phyloP scores from a whole-genome alignment of 2,797 vertebrate species.

The Hydrocynus forskahlii region DNA sequence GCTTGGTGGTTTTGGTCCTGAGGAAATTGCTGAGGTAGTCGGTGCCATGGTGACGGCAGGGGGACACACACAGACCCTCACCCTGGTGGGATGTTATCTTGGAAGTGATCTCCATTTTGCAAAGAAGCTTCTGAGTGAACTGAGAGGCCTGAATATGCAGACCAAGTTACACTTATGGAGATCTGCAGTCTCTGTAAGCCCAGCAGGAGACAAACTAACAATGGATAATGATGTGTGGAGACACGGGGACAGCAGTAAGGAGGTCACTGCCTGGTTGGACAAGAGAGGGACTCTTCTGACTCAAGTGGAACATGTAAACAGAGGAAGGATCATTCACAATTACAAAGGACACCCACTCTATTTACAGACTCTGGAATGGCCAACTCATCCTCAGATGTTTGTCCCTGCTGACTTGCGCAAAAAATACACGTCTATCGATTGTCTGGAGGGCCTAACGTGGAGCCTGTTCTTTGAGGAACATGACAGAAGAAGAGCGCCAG shows the following conservation, averaged over 20 bases:
- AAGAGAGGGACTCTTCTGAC: slow-evolving; percentile 53
- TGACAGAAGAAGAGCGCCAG: slow-evolving; percentile 65
- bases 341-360: slow-evolving; percentile 66
- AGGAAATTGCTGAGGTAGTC: slow-evolving; percentile 62
- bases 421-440: slow-evolving; percentile 69
- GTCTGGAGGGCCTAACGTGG: slow-evolving; percentile 73
- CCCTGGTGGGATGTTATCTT: slow-evolving; percentile 67
- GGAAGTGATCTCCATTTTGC: slow-evolving; percentile 61
- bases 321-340: slow-evolving; percentile 52
- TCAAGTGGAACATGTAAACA: slow-evolving; percentile 49
- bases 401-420: slow-evolving; percentile 67
- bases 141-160: slow-evolving; percentile 52
- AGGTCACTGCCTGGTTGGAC: slow-evolving; percentile 61
- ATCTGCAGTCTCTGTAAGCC: slow-evolving; percentile 58
- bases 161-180: slow-evolving; percentile 59
- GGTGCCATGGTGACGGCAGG: slow-evolving; percentile 44
- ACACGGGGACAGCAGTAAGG: slow-evolving; percentile 62
- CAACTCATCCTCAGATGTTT: slow-evolving; percentile 72
- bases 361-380: slow-evolving; percentile 64
- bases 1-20: slow-evolving; percentile 57
- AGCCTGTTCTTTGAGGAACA: slow-evolving; percentile 72
- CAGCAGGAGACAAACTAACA: slow-evolving; percentile 56
- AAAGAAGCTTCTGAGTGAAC: slow-evolving; percentile 53
- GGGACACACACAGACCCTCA: slow-evolving; percentile 46
- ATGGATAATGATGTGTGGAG: slow-evolving; percentile 58